Conservation (phyloP, 2,888 invertebrate genomes). For the Disparrhopalites patrizii region DNA sequence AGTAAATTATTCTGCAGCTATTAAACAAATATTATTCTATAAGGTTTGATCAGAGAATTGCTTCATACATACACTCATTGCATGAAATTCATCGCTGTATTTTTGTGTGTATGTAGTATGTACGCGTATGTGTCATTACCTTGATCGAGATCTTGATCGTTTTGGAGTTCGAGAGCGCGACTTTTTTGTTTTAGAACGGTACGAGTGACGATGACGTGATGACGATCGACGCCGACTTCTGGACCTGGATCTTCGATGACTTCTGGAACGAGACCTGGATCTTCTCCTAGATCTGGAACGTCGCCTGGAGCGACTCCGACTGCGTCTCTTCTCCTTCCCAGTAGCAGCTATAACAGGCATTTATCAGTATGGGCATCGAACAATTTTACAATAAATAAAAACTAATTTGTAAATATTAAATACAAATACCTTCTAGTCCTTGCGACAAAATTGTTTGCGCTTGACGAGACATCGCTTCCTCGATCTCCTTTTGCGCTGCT, state of each 20-base stretch:
- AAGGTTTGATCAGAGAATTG: too few species aligned
- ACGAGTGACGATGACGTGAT: conserved; percentile 33
- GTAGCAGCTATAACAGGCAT: conserved; percentile 58
- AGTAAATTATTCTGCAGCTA: too few species aligned
- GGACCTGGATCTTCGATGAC: conserved; percentile 36
- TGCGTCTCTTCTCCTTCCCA: conserved; percentile 67
- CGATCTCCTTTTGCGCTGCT: conserved; percentile 90
- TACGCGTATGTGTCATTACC: conserved; percentile 28
- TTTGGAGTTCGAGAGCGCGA: conserved; percentile 34
- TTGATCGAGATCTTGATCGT: conserved; percentile 50
- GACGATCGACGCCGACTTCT: conserved; percentile 48
- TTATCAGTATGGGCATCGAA: background rate
- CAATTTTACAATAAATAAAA: background rate
- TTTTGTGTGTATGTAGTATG: too few species aligned
- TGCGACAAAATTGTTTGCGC: conserved; percentile 92
- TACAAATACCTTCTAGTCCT: conserved; percentile 64
- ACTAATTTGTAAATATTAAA: background rate
- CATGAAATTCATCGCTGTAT: too few species aligned
- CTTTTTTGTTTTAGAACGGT: conserved; percentile 49
- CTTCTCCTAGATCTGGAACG: conserved; percentile 17
- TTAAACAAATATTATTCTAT: too few species aligned
- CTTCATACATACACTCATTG: too few species aligned
- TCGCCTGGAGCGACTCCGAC: conserved; percentile 43
- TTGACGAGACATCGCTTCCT: conserved; percentile 95
- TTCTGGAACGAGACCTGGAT: conserved; percentile 56